phyloP scores from a whole-genome alignment of 2,888 invertebrate genomes.

The Habroteleia sp. region DNA sequence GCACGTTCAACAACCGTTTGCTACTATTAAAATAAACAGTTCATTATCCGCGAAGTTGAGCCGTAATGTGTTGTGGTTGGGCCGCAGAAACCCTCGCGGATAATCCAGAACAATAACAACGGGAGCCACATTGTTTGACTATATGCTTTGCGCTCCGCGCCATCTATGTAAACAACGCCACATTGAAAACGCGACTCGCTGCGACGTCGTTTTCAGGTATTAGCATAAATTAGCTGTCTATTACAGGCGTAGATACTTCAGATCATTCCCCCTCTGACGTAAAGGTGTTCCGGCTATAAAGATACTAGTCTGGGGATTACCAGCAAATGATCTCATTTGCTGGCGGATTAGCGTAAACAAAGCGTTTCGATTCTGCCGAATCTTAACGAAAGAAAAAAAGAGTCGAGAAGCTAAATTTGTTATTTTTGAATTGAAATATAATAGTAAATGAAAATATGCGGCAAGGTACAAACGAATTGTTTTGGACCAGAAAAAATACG shows the following conservation, averaged over 20 bases:
- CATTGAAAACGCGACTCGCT: conserved; percentile 48
- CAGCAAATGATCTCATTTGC: conserved; percentile 39
- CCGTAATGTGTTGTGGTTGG: conserved; percentile 73
- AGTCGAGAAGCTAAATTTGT: conserved; percentile 68
- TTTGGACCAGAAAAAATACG: conserved; percentile 24
- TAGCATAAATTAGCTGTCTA: conserved; percentile 67
- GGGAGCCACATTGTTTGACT: conserved; percentile 64
- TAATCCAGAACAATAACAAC: conserved; percentile 78
- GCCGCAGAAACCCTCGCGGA: conserved; percentile 70
- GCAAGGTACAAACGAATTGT: conserved; percentile 63
- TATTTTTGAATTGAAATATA: conserved; percentile 68
- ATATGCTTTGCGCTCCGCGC: conserved; percentile 64
- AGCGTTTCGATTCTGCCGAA: conserved; percentile 1
- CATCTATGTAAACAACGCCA: conserved; percentile 72
- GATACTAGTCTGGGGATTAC: conserved; percentile 11
- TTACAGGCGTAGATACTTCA: conserved; percentile 32
- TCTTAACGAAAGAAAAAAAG: conserved; percentile 32
- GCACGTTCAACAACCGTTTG: conserved; percentile 69
- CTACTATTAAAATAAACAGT: conserved; percentile 76
- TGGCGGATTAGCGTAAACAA: conserved; percentile 33
- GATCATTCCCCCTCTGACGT: conserved; percentile 21
- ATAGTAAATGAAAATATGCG: conserved; percentile 47
- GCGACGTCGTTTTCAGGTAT: conserved; percentile 65
- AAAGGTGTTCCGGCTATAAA: conserved; percentile 7
- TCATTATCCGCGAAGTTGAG: conserved; percentile 70